phyloP scores from a whole-genome alignment of 2,797 vertebrate genomes.

The Anomalospiza imberbis region DNA sequence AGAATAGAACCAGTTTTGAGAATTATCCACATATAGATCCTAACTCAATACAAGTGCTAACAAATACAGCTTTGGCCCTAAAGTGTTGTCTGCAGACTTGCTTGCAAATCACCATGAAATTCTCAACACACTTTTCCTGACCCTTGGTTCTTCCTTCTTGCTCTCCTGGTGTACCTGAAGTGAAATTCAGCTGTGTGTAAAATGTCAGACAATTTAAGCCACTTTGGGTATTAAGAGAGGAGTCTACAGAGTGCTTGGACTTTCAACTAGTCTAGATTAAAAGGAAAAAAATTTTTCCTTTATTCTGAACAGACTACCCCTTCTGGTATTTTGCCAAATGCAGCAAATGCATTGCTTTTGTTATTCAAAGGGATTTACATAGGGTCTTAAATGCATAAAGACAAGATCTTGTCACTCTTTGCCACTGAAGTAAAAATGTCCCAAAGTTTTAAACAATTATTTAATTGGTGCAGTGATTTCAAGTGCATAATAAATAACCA shows the following conservation, averaged over 20 bases:
- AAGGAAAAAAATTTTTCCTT: neutral
- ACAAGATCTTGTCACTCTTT: neutral
- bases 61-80: neutral
- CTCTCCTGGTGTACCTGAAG: neutral
- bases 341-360: neutral
- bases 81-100: neutral
- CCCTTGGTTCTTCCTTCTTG: neutral
- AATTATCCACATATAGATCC: neutral
- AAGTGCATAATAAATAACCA: neutral
- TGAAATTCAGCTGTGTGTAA: neutral
- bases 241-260: neutral
- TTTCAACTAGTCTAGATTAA: neutral
- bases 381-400: neutral
- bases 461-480: neutral
- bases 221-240: neutral
- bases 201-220: neutral
- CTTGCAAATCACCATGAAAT: neutral
- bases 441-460: neutral
- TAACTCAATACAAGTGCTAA: neutral
- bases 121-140: neutral
- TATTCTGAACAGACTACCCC: neutral
- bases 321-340: neutral
- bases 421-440: neutral
- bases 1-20: neutral
- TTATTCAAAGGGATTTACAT: neutral